Conservation (phyloP, 2,888 invertebrate genomes). For the Cryptocheilus praepositus region DNA sequence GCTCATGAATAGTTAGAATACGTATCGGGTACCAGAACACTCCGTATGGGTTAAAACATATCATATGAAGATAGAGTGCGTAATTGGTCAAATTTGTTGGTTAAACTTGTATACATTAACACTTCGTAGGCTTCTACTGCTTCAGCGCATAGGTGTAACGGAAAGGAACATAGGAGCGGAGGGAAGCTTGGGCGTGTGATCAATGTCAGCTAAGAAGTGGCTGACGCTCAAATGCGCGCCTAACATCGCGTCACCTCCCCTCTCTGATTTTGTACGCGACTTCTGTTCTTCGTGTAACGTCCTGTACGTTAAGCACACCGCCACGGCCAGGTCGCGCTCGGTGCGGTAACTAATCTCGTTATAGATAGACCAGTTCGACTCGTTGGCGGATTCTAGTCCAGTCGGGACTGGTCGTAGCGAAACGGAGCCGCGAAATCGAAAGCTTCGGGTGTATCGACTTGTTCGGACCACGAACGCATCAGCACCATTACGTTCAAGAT, state of each 20-base stretch:
- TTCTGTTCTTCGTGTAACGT: slow-evolving; percentile 52
- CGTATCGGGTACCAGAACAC: no score
- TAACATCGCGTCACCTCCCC: slow-evolving; percentile 32
- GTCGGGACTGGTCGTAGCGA: slow-evolving; percentile 45
- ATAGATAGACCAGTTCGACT: slow-evolving; percentile 64
- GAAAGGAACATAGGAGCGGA: slow-evolving; percentile 10
- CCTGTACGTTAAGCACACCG: slow-evolving; percentile 41
- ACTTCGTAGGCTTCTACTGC: neutral
- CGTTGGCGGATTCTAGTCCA: slow-evolving; percentile 56
- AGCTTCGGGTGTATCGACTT: slow-evolving; percentile 15
- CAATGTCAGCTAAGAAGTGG: slow-evolving; percentile 41
- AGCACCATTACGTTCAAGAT: neutral
- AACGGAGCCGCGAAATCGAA: slow-evolving; percentile 46
- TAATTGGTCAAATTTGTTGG: no score
- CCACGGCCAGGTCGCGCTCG: slow-evolving; percentile 46
- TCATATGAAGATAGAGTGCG: no score
- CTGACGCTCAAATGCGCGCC: slow-evolving; percentile 44
- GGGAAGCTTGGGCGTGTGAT: slow-evolving; percentile 40
- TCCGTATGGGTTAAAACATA: no score
- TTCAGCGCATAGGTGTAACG: neutral
- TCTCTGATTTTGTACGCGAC: slow-evolving; percentile 28
- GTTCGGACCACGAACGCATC: neutral
- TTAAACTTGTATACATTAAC: neutral
- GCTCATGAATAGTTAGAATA: no score
- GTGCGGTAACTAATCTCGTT: slow-evolving; percentile 63